Evolutionary conservation across 2,113 vertebrate species (phyloP).

Genomic region (Euleptes europaea): DNA sequence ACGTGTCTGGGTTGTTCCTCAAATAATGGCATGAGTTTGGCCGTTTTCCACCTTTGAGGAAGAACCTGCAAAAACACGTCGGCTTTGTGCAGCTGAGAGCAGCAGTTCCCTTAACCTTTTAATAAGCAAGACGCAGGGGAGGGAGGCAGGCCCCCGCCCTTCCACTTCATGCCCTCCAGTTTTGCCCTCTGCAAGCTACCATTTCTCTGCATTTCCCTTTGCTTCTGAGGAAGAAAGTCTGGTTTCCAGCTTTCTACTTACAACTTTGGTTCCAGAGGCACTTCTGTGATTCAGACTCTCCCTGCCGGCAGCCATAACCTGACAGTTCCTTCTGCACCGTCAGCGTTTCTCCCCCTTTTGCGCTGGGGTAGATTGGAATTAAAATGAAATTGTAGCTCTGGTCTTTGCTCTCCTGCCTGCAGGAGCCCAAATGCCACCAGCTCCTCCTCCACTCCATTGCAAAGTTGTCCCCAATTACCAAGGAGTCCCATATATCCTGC

Average conservation of each 20-base stretch:
- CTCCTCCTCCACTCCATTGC: constrained; percentile 52
- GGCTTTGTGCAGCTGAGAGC: constrained; percentile 40
- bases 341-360: constrained; percentile 36
- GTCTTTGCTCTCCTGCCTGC: constrained; percentile 52
- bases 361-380: constrained; percentile 28
- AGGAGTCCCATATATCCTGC: constrained; percentile 59
- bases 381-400: constrained; percentile 55
- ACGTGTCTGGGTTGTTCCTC: constrained; percentile 64
- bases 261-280: constrained; percentile 59
- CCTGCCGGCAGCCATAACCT: constrained; percentile 51
- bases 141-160: constrained; percentile 62
- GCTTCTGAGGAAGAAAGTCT: constrained; percentile 66
- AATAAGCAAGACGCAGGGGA: constrained; percentile 64
- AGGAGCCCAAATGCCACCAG: constrained; percentile 36
- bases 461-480: constrained; percentile 66
- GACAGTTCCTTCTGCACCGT: constrained; percentile 42
- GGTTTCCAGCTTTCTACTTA: constrained; percentile 69
- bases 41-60: constrained; percentile 62
- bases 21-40: constrained; percentile 60
- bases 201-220: constrained; percentile 55
- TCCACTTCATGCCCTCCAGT: constrained; percentile 62
- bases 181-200: constrained; percentile 50
- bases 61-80: constrained; percentile 55
- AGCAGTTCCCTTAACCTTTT: constrained; percentile 65
- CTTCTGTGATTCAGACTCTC: constrained; percentile 50